Percentiles rank a stretch among this genome's conserved stretches.
Conservation (phyloP, 2,113 vertebrate genomes). For the Neodon shergylaensis region DNA sequence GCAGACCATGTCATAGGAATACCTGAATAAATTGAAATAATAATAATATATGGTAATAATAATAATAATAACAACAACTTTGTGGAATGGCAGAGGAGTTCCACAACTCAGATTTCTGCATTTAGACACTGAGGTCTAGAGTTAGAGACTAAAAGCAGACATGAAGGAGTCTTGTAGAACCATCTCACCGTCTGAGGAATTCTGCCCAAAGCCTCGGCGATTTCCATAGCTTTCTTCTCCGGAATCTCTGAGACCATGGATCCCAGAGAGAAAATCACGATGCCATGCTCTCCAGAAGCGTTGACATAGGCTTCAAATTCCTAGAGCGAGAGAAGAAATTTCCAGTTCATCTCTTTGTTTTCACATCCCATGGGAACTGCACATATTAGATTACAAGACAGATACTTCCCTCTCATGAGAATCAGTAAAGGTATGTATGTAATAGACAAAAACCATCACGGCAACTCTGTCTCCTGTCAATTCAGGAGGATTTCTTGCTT, state of each 20-base stretch:
- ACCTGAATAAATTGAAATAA: background rate
- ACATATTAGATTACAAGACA: background rate
- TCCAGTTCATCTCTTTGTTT: background rate
- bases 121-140: background rate
- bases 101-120: background rate
- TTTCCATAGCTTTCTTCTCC: constrained; percentile 86
- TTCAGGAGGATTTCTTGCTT: background rate
- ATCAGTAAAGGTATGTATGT: background rate
- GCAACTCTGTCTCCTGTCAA: background rate
- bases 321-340: constrained; percentile 82
- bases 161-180: background rate
- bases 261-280: constrained; percentile 95
- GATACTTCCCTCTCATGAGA: background rate
- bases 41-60: background rate
- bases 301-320: constrained; percentile 93
- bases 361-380: background rate
- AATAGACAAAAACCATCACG: background rate
- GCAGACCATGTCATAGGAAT: too few relatives aligned
- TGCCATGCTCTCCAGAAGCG: constrained; percentile 92
- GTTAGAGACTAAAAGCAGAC: background rate
- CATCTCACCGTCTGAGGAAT: constrained; percentile 93
- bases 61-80: background rate
- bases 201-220: constrained; percentile 91
- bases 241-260: constrained; percentile 92
- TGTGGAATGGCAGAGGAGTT: background rate